phyloP scores from a whole-genome alignment of 2,888 invertebrate genomes.

The Nephrotoma flavescens region DNA sequence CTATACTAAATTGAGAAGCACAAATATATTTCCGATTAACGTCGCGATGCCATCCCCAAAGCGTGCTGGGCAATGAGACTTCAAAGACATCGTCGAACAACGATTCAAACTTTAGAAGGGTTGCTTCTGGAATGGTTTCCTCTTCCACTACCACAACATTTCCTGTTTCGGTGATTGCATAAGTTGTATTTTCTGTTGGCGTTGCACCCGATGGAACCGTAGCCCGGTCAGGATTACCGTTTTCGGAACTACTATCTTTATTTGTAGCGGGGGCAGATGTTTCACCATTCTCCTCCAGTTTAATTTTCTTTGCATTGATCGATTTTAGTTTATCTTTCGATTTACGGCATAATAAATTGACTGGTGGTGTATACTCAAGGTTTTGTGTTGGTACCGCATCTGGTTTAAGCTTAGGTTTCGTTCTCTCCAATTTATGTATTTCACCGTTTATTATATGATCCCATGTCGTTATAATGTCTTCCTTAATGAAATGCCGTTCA shows the following conservation, averaged over 20 bases:
- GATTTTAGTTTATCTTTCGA: neutral
- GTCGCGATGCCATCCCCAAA: constrained; percentile 21
- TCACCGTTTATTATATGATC: constrained; percentile 20
- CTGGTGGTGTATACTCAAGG: constrained; percentile 8
- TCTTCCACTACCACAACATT: neutral
- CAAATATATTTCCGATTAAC: constrained; percentile 16
- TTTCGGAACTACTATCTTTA: neutral
- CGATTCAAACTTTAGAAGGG: constrained; percentile 12
- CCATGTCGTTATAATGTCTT: constrained; percentile 19
- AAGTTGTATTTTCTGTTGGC: neutral
- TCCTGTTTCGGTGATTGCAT: neutral
- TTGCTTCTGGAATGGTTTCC: neutral
- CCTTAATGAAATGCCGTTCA: constrained; percentile 18
- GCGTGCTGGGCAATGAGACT: constrained; percentile 16
- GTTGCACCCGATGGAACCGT: neutral
- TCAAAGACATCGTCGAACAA: constrained; percentile 18
- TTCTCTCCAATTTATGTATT: constrained; percentile 19
- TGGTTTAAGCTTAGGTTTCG: constrained; percentile 16
- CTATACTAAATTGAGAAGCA: constrained; percentile 16
- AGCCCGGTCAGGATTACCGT: neutral
- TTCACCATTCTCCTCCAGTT: neutral
- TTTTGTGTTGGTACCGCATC: constrained; percentile 19
- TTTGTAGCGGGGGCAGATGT: constrained; percentile 7
- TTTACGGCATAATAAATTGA: neutral
- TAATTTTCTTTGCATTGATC: neutral